Percentiles rank a stretch among this genome's conserved stretches.
These are phyloP conservation scores for Gastrophryne carolinensis DNA, from an alignment of 2,797 vertebrate genomes.

Conservation along the genomic window DNA sequence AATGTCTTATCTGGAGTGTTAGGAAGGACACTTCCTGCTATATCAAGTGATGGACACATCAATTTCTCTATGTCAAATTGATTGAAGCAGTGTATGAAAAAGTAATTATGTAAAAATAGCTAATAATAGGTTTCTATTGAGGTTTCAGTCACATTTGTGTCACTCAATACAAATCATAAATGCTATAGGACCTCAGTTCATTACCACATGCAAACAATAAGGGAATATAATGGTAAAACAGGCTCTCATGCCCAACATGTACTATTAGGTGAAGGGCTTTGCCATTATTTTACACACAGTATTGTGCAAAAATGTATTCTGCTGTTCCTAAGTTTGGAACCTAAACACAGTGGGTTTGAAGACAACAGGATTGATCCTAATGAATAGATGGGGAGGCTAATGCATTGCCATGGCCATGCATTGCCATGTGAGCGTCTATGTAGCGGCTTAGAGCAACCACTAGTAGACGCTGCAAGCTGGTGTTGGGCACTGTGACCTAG, in stretches of 20 bases:
- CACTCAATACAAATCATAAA: slow-evolving; percentile 4
- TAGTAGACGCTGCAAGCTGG: too few species aligned
- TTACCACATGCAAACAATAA: slow-evolving; percentile 13
- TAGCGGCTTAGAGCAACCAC: too few species aligned
- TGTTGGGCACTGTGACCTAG: too few species aligned
- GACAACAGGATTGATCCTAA: too few species aligned
- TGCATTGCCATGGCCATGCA: too few species aligned
- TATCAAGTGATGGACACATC: slow-evolving; percentile 18
- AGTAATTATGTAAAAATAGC: slow-evolving; percentile 25
- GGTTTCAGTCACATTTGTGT: slow-evolving; percentile 2
- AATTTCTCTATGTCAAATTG: slow-evolving; percentile 9
- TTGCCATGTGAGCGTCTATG: too few species aligned
- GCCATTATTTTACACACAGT: too few species aligned
- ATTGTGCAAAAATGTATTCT: too few species aligned
- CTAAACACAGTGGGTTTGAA: too few species aligned
- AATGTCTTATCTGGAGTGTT: background rate
- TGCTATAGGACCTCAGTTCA: background rate
- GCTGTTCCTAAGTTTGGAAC: too few species aligned
- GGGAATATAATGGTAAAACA: background rate
- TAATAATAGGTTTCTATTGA: slow-evolving; percentile 26
- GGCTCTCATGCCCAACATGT: background rate
- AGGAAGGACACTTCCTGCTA: background rate
- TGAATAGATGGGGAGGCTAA: too few species aligned
- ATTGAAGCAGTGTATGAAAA: slow-evolving; percentile 13
- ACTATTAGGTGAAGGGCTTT: background rate